phyloP scores from a whole-genome alignment of 2,797 vertebrate species.

The Pseudopleuronectes americanus region DNA sequence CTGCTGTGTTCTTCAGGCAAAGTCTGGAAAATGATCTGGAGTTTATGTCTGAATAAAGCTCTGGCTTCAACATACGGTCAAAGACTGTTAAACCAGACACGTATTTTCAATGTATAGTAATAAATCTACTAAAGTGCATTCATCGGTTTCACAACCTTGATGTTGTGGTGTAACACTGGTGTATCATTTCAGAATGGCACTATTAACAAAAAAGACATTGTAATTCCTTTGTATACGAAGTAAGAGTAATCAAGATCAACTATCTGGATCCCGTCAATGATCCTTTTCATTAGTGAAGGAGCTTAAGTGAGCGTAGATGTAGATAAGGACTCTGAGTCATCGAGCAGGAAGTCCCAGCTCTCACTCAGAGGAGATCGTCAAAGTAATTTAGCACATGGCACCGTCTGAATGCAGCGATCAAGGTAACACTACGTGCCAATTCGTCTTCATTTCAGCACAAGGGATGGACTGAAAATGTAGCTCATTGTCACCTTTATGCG shows the following conservation, averaged over 20 bases:
- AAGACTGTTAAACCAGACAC: slow-evolving; percentile 42
- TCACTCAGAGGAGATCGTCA: slow-evolving; percentile 50
- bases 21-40: no score
- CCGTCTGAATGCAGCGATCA: slow-evolving; percentile 42
- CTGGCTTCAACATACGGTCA: slow-evolving; percentile 21
- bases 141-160: slow-evolving; percentile 27
- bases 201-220: slow-evolving; percentile 18
- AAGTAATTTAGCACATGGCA: slow-evolving; percentile 40
- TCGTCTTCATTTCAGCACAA: slow-evolving; percentile 18
- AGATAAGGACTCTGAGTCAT: slow-evolving; percentile 60
- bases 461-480: slow-evolving; percentile 21
- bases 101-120: slow-evolving; percentile 44
- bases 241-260: slow-evolving; percentile 58
- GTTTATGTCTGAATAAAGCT: no score
- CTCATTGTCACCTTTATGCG: slow-evolving; percentile 38
- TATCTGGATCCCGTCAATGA: slow-evolving; percentile 60
- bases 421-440: slow-evolving; percentile 31
- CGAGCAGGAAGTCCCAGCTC: slow-evolving; percentile 35
- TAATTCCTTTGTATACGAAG: slow-evolving; percentile 37
- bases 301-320: slow-evolving; percentile 66
- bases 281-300: slow-evolving; percentile 67
- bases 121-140: slow-evolving; percentile 31
- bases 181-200: slow-evolving; percentile 25
- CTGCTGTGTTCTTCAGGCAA: no score
- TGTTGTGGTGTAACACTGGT: slow-evolving; percentile 17